phyloP scores from a whole-genome alignment of 92 coral and sea anemone species.

The Paragorgia papillata region DNA sequence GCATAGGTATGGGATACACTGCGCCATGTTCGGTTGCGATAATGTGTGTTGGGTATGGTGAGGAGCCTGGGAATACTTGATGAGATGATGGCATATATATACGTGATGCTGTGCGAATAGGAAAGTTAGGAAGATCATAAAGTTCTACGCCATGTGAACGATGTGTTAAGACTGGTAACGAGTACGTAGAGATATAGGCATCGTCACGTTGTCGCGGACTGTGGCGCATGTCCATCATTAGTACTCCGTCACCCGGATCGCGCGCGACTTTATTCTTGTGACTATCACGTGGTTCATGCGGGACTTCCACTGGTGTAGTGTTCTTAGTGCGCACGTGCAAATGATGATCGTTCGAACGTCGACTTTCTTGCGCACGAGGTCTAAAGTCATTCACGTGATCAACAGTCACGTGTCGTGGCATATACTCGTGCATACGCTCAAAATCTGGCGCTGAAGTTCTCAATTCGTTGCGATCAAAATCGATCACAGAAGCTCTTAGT shows the following conservation, averaged over 20 bases:
- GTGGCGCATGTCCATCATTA: slow-evolving; percentile 16
- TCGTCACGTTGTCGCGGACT: slow-evolving; percentile 32
- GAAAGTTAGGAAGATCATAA: slow-evolving; percentile 44
- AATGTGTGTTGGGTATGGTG: slow-evolving; percentile 71
- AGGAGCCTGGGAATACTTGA: slow-evolving; percentile 69
- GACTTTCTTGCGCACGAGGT: slow-evolving; percentile 5
- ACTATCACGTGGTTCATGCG: not conserved
- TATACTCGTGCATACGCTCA: slow-evolving; percentile 8
- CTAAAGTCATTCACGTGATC: slow-evolving; percentile 31
- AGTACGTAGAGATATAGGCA: not conserved
- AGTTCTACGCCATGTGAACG: slow-evolving; percentile 46
- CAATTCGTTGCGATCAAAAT: not conserved
- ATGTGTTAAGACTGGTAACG: slow-evolving; percentile 34
- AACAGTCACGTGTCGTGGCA: not conserved
- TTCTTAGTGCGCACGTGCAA: not conserved
- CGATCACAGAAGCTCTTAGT: not conserved
- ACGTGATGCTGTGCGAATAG: slow-evolving; percentile 72
- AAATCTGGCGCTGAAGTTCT: not conserved
- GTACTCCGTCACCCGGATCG: slow-evolving; percentile 22
- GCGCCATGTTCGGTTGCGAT: slow-evolving; percentile 68
- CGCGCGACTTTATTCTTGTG: not conserved
- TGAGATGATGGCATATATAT: slow-evolving; percentile 88
- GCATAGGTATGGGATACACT: slow-evolving; percentile 78
- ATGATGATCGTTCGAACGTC: not conserved
- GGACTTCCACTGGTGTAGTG: not conserved